Conservation (phyloP, 2,113 vertebrate species). For the Sakesphorus luctuosus region DNA sequence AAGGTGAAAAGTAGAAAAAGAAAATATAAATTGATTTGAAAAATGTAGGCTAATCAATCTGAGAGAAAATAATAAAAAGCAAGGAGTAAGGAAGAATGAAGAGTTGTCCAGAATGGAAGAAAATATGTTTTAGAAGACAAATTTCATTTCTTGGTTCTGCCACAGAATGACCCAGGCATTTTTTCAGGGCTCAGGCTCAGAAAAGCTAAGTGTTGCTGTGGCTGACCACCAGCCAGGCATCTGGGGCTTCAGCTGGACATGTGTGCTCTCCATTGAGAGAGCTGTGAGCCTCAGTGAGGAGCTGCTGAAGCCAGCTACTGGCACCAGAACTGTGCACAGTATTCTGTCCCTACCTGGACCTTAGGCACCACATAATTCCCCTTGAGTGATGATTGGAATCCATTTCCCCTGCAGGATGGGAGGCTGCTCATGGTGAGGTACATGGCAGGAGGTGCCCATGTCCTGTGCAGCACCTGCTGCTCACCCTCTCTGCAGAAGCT, state of each 20-base stretch:
- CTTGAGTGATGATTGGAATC: background rate
- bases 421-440: background rate
- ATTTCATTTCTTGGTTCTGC: background rate
- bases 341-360: background rate
- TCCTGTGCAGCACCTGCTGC: fast-evolving
- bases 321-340: background rate
- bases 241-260: background rate
- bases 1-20: background rate
- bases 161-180: background rate
- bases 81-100: background rate
- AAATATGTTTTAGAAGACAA: background rate
- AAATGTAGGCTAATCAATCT: background rate
- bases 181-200: background rate
- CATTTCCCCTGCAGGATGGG: fast-evolving
- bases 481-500: background rate
- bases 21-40: background rate
- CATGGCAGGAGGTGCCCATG: fast-evolving
- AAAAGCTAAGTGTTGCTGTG: background rate
- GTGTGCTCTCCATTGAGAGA: background rate
- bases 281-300: background rate
- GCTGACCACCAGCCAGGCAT: background rate
- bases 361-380: background rate
- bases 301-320: background rate
- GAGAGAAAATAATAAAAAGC: background rate
- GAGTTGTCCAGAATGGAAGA: background rate